Evolutionary conservation across 2,888 invertebrate genomes (phyloP), one percentile per base, ranked within the genome.

Genomic region (Ecdyonurus torrentis): DNA sequence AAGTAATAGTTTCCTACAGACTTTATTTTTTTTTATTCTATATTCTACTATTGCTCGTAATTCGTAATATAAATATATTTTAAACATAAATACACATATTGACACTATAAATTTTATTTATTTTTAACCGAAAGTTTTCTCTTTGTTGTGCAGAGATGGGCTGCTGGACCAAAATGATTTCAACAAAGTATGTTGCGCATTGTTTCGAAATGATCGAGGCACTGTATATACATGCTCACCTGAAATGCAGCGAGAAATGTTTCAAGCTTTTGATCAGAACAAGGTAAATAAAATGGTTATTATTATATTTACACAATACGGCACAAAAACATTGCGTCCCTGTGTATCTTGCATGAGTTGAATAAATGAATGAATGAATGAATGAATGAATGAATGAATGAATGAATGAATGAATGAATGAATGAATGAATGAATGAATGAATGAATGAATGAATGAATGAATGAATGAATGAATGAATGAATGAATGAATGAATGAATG

Each of bases 201-300:
- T 93, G 62, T 92, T 93, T 76, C 84, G 91, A 23, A 91, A 91
- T 71, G 90, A 89, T 71, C 84, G 84, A 69, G 91, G 91, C 0
- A 87, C 87, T 74, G 86, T 91, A 69, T 92, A 92, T 74, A 82
- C 83, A 15, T 76, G 92, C 66, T 81, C 87, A 0, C 82, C 85
- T 65, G 82, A 84, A 61, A 82, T 84, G 67, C 79, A 89, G 58
- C 77, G 81, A 55, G 87, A 90, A 70, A 84, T 90, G 69, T 91
- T 91, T 76, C 79, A 81, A 64, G 86, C 91, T 63, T 92, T 92
- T 72, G 91, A 92, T 74, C 81, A 79, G 67, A 86, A 91, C 69
- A 78, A 73, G 71, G 76, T 76, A 69, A 66, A 67, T 61, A 15
- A 52, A n/a, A n/a, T n/a, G n/a, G n/a, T n/a, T n/a, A n/a, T n/a